phyloP scores from a whole-genome alignment of 2,113 vertebrate genomes.

The Ptyas mucosa region DNA sequence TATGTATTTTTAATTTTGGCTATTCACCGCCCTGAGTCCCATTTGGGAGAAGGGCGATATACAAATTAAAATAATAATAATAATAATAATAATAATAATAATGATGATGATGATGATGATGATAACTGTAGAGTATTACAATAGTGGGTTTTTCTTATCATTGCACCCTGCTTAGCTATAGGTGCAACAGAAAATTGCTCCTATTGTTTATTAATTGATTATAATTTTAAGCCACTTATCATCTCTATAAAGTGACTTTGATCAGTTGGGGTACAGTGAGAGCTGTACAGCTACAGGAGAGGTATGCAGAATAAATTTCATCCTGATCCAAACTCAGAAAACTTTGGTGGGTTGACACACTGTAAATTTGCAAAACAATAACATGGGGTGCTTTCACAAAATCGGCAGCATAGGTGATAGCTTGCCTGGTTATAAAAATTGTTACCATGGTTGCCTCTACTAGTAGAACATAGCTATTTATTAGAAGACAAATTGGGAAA shows the following conservation, averaged over 20 bases:
- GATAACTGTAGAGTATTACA: not conserved
- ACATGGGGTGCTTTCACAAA: not conserved
- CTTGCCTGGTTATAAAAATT: not conserved
- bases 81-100: too few species aligned
- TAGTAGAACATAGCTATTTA: not conserved
- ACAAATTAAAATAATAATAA: too few species aligned
- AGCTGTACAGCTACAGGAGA: not conserved
- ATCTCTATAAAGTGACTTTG: not conserved
- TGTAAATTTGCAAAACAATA: not conserved
- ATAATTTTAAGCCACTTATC: not conserved
- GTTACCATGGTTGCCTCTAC: not conserved
- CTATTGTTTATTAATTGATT: not conserved
- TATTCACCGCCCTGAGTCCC: too few species aligned
- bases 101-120: too few species aligned
- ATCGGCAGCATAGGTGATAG: not conserved
- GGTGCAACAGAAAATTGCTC: not conserved
- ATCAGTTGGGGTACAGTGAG: not conserved
- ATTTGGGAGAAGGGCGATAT: too few species aligned
- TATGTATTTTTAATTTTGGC: too few species aligned
- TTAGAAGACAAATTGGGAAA: not conserved
- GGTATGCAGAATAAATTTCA: not conserved
- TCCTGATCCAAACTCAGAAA: not conserved
- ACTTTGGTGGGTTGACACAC: not conserved
- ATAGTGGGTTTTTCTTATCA: not conserved
- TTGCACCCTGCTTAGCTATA: not conserved